Evolutionary conservation across 2,797 vertebrate species (phyloP).

Genomic region (Gymnocypris eckloni): DNA sequence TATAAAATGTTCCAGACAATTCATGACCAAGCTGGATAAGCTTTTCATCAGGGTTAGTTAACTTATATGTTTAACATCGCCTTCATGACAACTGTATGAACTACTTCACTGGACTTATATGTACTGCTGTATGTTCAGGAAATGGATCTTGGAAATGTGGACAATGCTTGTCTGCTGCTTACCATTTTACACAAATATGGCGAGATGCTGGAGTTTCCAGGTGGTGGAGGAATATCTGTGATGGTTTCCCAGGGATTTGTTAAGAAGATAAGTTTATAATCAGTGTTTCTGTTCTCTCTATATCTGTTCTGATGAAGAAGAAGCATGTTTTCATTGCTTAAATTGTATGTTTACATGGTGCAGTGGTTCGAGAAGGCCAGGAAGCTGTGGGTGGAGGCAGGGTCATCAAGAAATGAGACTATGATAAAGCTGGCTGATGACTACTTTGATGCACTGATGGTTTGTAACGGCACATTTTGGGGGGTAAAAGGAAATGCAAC

Average conservation of each 20-base stretch:
- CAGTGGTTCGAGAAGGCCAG: constrained; percentile 91
- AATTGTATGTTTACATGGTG: constrained; percentile 82
- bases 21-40: constrained; percentile 88
- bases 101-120: not conserved
- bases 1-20: constrained; percentile 87
- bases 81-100: not conserved
- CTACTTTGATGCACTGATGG: constrained; percentile 89
- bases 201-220: constrained; percentile 77
- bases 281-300: constrained; percentile 15
- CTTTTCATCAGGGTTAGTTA: constrained; percentile 84
- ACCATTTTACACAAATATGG: constrained; percentile 82
- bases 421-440: constrained; percentile 85
- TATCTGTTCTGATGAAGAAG: not conserved
- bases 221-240: constrained; percentile 77
- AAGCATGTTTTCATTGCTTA: not conserved
- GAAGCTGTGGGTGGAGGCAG: constrained; percentile 79
- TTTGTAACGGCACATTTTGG: constrained; percentile 64
- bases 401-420: constrained; percentile 77
- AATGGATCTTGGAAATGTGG: constrained; percentile 79
- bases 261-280: constrained; percentile 89
- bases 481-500: not conserved
- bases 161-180: constrained; percentile 77
- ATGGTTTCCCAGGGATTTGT: constrained; percentile 85
- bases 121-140: constrained; percentile 72
- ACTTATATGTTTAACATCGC: not conserved